Evolutionary conservation across 2,113 vertebrate species (phyloP), one percentile per base, ranked within the genome.

Genomic region (Cyanoderma ruficeps): DNA sequence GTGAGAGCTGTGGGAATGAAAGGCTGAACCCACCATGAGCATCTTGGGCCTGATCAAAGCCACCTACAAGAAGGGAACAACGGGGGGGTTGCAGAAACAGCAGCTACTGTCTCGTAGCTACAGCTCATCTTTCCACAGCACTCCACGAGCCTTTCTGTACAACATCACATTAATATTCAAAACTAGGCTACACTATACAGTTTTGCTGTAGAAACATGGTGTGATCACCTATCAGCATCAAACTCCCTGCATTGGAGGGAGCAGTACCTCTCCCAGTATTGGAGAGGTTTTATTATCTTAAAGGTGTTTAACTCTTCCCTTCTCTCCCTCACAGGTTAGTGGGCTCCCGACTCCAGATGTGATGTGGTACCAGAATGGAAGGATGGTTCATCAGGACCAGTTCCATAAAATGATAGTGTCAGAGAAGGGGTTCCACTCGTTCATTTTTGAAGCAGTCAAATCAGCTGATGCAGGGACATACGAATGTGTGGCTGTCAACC

Each of bases 351-450:
- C 98, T 27, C 99, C 99, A 42, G 99, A 99, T 61, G 97, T 99
- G 75, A 98, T 98, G 94, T 99, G 99, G 99, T 99, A 99, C 93
- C 97, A 99, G 97, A 99, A 99, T 6, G 98, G 99, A 59, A 98
- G 98, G 97, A 98, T 98, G 89, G 98, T 99, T 61, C 98, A 99
- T 21, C 98, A 99, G 21, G 99, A 99, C 55, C 98, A 99, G 80
- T 98, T 99, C 95, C 99, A 99, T 68, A 99, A 99, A 98, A 99
- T 99, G 99, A 97, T 99, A 91, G 99, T 99, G 92, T 99, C 99
- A 93, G 99, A 99, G 94, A 99, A 99, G 83, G 98, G 98, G 70
- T 98, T 99, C 96, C 99, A 99, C 95, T 99, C 99, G 0, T 99
- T 99, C 94, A 99, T 99, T 97, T 99, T 99, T 55, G 99, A 99